phyloP scores from a whole-genome alignment of 1,140 invertebrate species.

The Solen grandis region DNA sequence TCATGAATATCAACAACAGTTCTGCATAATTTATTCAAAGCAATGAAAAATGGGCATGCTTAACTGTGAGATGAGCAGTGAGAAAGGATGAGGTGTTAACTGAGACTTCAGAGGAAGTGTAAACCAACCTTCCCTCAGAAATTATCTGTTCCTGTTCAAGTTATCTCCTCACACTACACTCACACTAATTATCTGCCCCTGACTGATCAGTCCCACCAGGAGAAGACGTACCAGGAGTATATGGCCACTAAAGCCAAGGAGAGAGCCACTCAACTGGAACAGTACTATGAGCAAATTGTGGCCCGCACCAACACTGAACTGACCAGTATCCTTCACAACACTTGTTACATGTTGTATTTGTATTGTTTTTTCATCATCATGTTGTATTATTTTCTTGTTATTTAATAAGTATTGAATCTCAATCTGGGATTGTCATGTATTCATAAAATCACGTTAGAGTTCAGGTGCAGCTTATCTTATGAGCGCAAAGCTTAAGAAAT shows the following conservation, averaged over 20 bases:
- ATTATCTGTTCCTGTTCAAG: too few relatives aligned
- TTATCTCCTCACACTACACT: too few relatives aligned
- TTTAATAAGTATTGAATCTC: background rate
- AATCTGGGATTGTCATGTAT: background rate
- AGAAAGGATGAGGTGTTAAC: too few relatives aligned
- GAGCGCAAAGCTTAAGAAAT: too few relatives aligned
- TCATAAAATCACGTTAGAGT: background rate
- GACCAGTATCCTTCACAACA: constrained; percentile 69
- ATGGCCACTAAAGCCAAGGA: constrained; percentile 75
- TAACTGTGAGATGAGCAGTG: too few relatives aligned
- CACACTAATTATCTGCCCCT: too few relatives aligned
- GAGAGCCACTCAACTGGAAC: constrained; percentile 72
- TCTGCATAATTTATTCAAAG: too few relatives aligned
- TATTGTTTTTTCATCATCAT: background rate
- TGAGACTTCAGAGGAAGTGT: too few relatives aligned
- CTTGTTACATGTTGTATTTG: background rate
- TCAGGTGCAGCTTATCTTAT: background rate
- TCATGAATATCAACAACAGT: too few relatives aligned
- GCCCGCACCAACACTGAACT: constrained; percentile 71
- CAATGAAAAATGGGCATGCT: too few relatives aligned
- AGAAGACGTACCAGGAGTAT: constrained; percentile 77
- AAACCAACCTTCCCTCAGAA: too few relatives aligned
- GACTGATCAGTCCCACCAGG: constrained; percentile 78
- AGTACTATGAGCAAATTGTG: constrained; percentile 78
- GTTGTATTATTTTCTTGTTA: background rate